phyloP scores from a whole-genome alignment of 2,797 vertebrate species.

The Trachurus trachurus region DNA sequence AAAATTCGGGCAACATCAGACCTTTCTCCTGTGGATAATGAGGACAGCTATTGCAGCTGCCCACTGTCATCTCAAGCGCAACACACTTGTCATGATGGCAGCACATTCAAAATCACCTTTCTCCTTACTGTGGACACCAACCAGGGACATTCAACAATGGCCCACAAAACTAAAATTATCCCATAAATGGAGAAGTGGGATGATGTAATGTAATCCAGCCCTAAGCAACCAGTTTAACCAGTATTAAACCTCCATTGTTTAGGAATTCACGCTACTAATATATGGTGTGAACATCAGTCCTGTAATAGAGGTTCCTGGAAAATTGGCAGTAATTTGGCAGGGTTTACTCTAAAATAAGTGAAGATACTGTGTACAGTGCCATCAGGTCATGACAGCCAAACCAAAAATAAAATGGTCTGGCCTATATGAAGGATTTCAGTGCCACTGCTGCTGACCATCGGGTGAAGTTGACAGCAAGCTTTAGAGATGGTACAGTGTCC shows the following conservation, averaged over 20 bases:
- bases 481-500: neutral
- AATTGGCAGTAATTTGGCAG: too few species aligned
- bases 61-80: slow-evolving; percentile 41
- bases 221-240: neutral
- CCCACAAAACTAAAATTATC: slow-evolving; percentile 36
- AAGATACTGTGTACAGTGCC: too few species aligned
- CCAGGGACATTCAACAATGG: slow-evolving; percentile 7
- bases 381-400: too few species aligned
- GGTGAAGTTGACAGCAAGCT: neutral
- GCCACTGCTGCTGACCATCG: too few species aligned
- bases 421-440: too few species aligned
- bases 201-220: slow-evolving; percentile 1
- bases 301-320: too few species aligned
- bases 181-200: slow-evolving; percentile 8
- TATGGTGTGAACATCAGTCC: neutral
- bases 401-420: too few species aligned
- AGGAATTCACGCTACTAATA: neutral
- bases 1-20: slow-evolving; percentile 13
- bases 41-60: slow-evolving; percentile 33
- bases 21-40: slow-evolving; percentile 31
- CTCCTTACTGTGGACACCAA: slow-evolving; percentile 15
- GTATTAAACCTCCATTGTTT: neutral
- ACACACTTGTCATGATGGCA: slow-evolving; percentile 17
- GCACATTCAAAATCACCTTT: slow-evolving; percentile 30
- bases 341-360: too few species aligned